Conservation (phyloP, 2,888 invertebrate genomes). For the Drosophila borealis region DNA sequence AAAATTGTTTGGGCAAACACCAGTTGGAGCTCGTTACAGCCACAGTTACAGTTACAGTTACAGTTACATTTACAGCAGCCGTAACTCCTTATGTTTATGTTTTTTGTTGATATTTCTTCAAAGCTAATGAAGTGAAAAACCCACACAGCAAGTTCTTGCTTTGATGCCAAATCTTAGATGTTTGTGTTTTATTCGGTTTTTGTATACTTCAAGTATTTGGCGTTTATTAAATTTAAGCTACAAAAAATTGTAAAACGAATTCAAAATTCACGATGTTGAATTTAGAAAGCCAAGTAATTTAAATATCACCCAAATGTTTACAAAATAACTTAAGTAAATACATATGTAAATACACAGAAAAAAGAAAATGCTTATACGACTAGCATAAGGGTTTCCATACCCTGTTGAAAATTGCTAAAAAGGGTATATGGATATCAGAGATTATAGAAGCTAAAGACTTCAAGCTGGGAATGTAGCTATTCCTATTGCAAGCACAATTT, state of each 20-base stretch:
- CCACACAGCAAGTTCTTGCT: conserved; percentile 1
- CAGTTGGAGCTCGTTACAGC: conserved; percentile 32
- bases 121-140: conserved; percentile 33
- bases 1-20: conserved; percentile 62
- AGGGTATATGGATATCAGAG: too few species aligned
- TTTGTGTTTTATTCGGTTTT: not conserved
- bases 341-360: too few species aligned
- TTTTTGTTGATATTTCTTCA: conserved; percentile 21
- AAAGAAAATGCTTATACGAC: too few species aligned
- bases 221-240: not conserved
- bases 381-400: too few species aligned
- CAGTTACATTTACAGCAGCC: conserved; percentile 11
- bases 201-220: not conserved
- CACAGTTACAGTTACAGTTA: not conserved
- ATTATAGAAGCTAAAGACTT: too few species aligned
- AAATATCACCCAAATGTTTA: too few species aligned
- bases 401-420: too few species aligned
- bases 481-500: too few species aligned
- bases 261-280: not conserved
- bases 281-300: too few species aligned
- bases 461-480: too few species aligned
- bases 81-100: conserved; percentile 21
- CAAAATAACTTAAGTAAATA: too few species aligned
- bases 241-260: not conserved
- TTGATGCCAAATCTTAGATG: conserved; percentile 11